Conservation (phyloP, 2,113 vertebrate species). For the Osmerus mordax region DNA sequence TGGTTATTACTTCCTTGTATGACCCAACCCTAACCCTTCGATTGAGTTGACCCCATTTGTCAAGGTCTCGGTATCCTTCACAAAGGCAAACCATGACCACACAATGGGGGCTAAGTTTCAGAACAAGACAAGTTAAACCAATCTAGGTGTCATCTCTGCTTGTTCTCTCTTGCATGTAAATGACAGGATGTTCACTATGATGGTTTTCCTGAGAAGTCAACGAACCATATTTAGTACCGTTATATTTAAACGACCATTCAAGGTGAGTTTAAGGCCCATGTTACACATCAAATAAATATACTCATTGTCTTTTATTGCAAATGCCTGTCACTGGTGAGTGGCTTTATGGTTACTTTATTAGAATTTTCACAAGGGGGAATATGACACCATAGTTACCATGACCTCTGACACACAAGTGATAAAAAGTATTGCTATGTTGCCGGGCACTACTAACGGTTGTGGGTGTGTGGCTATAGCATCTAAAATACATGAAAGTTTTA, state of each 20-base stretch:
- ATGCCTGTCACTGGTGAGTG: constrained; percentile 18
- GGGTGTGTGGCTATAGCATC: not conserved
- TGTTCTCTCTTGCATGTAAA: constrained; percentile 12
- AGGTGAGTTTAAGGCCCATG: too few species aligned
- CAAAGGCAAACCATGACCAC: constrained; percentile 35
- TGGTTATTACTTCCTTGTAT: not conserved
- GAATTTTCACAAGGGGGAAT: constrained; percentile 13
- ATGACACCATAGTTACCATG: constrained; percentile 9
- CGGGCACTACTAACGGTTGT: not conserved
- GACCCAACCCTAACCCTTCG: not conserved
- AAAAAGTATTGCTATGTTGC: not conserved
- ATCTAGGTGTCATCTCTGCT: not conserved
- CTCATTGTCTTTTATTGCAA: not conserved
- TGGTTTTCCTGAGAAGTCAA: constrained; percentile 24
- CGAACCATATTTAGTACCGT: not conserved
- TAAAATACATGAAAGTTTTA: not conserved
- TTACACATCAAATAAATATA: not conserved
- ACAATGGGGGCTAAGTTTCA: constrained; percentile 22
- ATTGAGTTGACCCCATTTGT: constrained; percentile 32
- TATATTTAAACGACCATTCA: too few species aligned
- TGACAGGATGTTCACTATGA: constrained; percentile 1
- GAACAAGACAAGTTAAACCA: constrained; percentile 30
- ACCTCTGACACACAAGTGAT: constrained; percentile 13
- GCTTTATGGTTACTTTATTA: constrained; percentile 3
- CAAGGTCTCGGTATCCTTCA: constrained; percentile 15